Evolutionary conservation across 1,140 invertebrate genomes (phyloP).

Genomic region (Saccostrea glomerata): DNA sequence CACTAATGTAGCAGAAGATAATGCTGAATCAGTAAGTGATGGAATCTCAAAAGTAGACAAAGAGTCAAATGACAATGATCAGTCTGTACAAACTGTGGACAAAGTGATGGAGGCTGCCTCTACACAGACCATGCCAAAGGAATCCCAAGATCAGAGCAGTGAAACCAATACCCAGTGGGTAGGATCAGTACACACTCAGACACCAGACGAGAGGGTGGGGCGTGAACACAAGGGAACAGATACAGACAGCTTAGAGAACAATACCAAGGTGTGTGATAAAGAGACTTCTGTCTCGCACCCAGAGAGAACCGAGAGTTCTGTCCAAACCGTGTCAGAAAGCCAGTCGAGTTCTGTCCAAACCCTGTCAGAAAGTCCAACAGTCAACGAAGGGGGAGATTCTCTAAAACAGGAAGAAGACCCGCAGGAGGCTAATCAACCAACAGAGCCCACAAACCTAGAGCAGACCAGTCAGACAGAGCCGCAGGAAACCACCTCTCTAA

Average conservation of each 20-base stretch:
- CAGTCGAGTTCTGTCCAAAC: neutral
- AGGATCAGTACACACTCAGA: neutral
- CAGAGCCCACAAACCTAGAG: neutral
- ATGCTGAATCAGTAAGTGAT: neutral
- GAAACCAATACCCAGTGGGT: neutral
- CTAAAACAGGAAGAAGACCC: neutral
- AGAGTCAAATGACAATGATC: neutral
- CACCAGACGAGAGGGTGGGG: neutral
- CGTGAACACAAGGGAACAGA: neutral
- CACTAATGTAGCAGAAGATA: neutral
- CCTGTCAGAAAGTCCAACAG: neutral
- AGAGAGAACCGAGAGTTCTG: neutral
- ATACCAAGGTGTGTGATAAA: neutral
- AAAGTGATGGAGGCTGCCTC: neutral
- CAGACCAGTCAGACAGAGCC: neutral
- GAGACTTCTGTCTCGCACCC: neutral
- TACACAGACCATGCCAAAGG: neutral
- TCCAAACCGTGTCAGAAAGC: neutral
- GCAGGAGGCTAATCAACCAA: neutral
- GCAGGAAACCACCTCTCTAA: neutral
- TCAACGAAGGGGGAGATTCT: neutral
- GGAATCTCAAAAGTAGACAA: neutral
- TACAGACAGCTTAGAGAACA: neutral
- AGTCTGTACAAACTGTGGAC: neutral
- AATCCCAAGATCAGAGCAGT: conserved; percentile 16